Percentiles rank a stretch among this genome's conserved stretches.
These are phyloP conservation scores for Paratrypauchen microcephalus DNA, from an alignment of 2,797 vertebrate species.

Conservation along the genomic window DNA sequence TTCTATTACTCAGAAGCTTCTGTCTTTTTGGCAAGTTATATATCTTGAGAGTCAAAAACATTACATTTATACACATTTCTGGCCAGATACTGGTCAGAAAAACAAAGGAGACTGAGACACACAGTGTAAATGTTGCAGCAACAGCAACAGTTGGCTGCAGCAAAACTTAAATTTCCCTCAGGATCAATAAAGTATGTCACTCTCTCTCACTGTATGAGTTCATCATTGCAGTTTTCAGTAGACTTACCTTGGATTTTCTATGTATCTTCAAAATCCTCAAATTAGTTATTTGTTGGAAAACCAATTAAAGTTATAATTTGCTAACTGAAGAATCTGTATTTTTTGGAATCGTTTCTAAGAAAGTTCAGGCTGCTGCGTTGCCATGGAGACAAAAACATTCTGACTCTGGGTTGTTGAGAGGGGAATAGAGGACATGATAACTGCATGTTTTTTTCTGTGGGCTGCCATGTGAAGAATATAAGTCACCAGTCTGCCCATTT, in stretches of 20 bases:
- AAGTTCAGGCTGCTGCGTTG: conserved; percentile 31
- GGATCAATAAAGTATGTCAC: too few relatives aligned
- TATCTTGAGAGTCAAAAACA: too few relatives aligned
- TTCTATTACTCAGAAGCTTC: too few relatives aligned
- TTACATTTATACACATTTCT: too few relatives aligned
- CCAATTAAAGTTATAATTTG: neutral
- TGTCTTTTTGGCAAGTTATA: too few relatives aligned
- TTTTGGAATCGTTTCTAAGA: conserved; percentile 19
- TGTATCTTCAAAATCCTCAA: neutral
- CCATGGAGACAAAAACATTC: conserved; percentile 47
- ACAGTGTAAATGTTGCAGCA: too few relatives aligned
- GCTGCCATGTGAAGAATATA: conserved; percentile 21
- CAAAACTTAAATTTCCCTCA: too few relatives aligned
- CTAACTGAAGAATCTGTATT: neutral
- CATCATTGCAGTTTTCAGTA: neutral
- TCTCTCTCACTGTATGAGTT: too few relatives aligned
- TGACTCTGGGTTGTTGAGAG: conserved; percentile 6
- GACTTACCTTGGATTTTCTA: neutral
- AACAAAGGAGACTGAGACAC: too few relatives aligned
- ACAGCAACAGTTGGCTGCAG: too few relatives aligned
- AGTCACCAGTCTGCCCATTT: conserved; percentile 14
- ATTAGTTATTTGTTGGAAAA: neutral
- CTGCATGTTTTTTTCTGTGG: conserved; percentile 6
- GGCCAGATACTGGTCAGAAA: too few relatives aligned
- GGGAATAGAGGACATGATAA: conserved; percentile 3